Percentiles rank a stretch among this genome's conserved stretches.
These are phyloP conservation scores for Lipophrys pholis DNA, from an alignment of 2,113 vertebrate species.

Conservation along the genomic window DNA sequence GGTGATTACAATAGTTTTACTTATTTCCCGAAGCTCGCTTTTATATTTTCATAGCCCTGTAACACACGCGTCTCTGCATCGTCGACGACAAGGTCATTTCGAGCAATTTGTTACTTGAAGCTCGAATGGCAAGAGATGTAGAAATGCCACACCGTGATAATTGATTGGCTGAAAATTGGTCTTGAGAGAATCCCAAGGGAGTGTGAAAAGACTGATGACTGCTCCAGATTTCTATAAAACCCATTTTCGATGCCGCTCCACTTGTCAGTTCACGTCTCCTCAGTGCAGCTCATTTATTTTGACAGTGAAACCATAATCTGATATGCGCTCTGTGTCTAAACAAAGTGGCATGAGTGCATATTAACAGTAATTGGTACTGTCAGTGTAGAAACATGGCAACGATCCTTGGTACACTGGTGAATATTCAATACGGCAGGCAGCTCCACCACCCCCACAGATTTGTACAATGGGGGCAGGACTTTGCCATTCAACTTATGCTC, in stretches of 20 bases:
- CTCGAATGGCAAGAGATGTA: conserved; percentile 35
- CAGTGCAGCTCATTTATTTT: conserved; percentile 68
- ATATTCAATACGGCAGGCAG: conserved; percentile 63
- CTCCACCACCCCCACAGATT: conserved; percentile 45
- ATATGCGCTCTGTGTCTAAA: conserved; percentile 75
- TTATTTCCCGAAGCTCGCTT: not conserved
- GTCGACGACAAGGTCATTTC: conserved; percentile 35
- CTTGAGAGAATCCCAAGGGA: conserved; percentile 40
- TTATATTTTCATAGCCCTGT: conserved; percentile 28
- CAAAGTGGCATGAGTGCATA: conserved; percentile 70
- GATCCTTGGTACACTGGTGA: conserved; percentile 63
- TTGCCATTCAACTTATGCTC: conserved; percentile 25
- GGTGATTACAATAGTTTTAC: conserved; percentile 10
- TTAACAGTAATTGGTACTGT: conserved; percentile 77
- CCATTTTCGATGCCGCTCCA: conserved; percentile 55
- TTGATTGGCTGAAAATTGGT: conserved; percentile 60
- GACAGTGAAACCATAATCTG: conserved; percentile 75
- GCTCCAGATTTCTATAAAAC: conserved; percentile 49
- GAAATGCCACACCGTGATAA: conserved; percentile 31
- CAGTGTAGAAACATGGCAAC: conserved; percentile 67
- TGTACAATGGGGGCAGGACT: conserved; percentile 40
- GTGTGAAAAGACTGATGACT: conserved; percentile 56
- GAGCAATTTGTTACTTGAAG: conserved; percentile 44
- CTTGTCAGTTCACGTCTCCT: conserved; percentile 55
- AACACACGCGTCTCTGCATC: conserved; percentile 16